Evolutionary conservation across 35 echinoderm and acorn worm species (phyloP).

Genomic region (Ptychodera flava): DNA sequence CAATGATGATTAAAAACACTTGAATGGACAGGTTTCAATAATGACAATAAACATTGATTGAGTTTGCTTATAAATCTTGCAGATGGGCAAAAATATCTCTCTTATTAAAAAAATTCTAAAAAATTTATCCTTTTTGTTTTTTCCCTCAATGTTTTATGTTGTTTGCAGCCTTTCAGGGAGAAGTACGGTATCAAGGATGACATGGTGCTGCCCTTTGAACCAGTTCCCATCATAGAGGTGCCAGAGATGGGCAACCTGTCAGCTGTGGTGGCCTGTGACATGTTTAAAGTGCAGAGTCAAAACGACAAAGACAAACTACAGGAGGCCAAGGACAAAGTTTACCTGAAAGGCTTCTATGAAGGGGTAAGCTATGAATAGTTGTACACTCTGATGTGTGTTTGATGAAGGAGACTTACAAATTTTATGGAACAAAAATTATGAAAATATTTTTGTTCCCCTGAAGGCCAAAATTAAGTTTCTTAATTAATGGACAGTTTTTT

Average conservation of each 20-base stretch:
- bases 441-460: no score
- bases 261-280: conserved; percentile 78
- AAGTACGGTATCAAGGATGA: conserved; percentile 80
- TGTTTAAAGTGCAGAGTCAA: conserved; percentile 93
- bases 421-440: neutral
- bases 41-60: no score
- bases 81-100: no score
- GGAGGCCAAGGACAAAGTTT: conserved; percentile 92
- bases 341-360: conserved; percentile 98
- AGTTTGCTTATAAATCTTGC: no score
- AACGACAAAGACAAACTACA: conserved; percentile 85
- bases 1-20: no score
- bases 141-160: neutral
- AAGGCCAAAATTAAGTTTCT: no score
- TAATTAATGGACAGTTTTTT: no score
- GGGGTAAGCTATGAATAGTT: conserved; percentile 51
- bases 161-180: conserved; percentile 69
- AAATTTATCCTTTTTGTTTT: no score
- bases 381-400: neutral
- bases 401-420: neutral
- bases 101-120: no score
- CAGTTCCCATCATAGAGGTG: conserved; percentile 79
- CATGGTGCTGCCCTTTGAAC: conserved; percentile 89
- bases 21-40: no score
- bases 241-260: conserved; percentile 80